Base-by-base conservation (phyloP, 2,113 vertebrate species). In the Callopanchax toddi region DNA sequence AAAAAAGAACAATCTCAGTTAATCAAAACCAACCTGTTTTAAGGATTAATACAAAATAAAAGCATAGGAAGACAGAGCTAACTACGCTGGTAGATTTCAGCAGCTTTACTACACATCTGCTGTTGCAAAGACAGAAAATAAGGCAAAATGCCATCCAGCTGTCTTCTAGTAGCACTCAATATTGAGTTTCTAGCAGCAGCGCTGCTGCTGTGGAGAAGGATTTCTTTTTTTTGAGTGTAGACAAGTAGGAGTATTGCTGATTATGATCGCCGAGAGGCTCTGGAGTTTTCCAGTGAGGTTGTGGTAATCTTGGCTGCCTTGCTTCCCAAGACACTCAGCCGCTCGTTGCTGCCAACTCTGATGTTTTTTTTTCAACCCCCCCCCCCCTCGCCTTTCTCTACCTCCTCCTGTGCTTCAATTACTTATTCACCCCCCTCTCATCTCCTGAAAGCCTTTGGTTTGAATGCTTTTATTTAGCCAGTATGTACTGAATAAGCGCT, bases 271-370 rank as follows among this genome's bases (percentile, higher is more conserved):
- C 70, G 64, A 76, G 65, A 78, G 67, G 42, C 73, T 53, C 44
- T 40, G 58, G 64, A 78, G 81, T 74, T 82, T 79, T 83, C 79
- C 67, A 67, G 36, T 59, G 78, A 73, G 78, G 60, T 67, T 74
- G 64, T 58, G 67, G 77, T 79, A 65, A 73, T 58, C 74, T 50
- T 83, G 82, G 65, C 76, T 67, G 49, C 58, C 29, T 70, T 52
- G 34, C 55, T 63, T 82, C 84, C 78, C 76, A 60, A 49, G 73
- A 79, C 34, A 62, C 78, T 76, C 83, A 61, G 44, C 57, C 65
- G 66, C 76, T 82, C 26, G 57, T 48, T 67, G 77, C 80, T 68
- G 80, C 80, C 79, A 81, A 56, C 44, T 69, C 60, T 36, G 58
- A 78, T 67, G n/a, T 62, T 60, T 63, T 60, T 51, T 66, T 63